These are phyloP conservation scores for Aphaenogaster ashmeadi DNA, from an alignment of 1,140 invertebrate genomes.

Conservation along the genomic window DNA sequence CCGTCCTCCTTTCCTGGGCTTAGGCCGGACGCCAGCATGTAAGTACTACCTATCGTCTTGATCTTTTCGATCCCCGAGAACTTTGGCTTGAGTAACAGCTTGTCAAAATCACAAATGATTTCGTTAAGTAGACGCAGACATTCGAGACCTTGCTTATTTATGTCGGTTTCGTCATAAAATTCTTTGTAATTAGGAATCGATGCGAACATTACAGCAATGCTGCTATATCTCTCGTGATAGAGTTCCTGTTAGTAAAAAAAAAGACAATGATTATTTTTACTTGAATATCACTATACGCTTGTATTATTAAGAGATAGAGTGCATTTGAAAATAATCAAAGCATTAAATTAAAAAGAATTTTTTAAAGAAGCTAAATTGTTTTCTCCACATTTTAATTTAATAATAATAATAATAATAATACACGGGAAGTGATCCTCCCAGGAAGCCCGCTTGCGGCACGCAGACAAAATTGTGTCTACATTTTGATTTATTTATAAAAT, in stretches of 20 bases:
- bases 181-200: conserved; percentile 99
- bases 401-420: too few relatives aligned
- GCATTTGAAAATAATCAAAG: too few relatives aligned
- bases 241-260: conserved; percentile 90
- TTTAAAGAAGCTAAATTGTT: too few relatives aligned
- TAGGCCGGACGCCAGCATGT: conserved; percentile 98
- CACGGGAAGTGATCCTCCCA: too few relatives aligned
- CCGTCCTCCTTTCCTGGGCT: conserved; percentile 94
- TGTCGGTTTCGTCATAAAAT: conserved; percentile 99
- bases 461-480: too few relatives aligned
- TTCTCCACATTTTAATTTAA: too few relatives aligned
- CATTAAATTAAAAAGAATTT: too few relatives aligned
- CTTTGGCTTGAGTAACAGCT: conserved; percentile 97
- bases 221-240: conserved; percentile 97
- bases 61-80: conserved; percentile 99
- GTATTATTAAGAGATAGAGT: neutral
- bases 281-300: neutral
- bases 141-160: conserved; percentile 98
- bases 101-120: conserved; percentile 99
- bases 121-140: conserved; percentile 98
- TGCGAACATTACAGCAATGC: conserved; percentile 99
- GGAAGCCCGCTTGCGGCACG: too few relatives aligned
- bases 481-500: too few relatives aligned
- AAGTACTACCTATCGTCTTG: conserved; percentile 99
- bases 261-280: neutral